Percentiles rank a stretch among this genome's conserved stretches.
These are phyloP conservation scores for Brenthis daphne DNA, from an alignment of 2,888 invertebrate genomes.

Conservation along the genomic window DNA sequence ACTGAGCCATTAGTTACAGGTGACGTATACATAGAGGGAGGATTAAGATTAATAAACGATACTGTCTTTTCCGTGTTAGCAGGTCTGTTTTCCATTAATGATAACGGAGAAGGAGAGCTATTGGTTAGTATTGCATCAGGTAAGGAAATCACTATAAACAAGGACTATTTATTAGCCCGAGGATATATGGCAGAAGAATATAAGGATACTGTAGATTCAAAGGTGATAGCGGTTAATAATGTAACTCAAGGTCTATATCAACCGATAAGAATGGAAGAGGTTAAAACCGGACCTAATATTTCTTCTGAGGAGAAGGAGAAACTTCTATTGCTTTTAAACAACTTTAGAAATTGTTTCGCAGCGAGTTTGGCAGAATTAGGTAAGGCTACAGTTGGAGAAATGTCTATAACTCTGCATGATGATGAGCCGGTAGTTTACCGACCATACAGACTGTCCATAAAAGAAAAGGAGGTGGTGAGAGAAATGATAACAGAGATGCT, in stretches of 20 bases:
- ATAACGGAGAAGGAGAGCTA: not conserved
- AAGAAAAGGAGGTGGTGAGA: too few relatives aligned
- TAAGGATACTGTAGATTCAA: not conserved
- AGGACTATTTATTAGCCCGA: not conserved
- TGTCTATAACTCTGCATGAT: conserved; percentile 30
- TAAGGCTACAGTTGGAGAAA: conserved; percentile 26
- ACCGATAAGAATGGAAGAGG: not conserved
- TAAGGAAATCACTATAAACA: not conserved
- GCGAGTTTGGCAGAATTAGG: conserved; percentile 25
- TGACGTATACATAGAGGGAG: conserved; percentile 5
- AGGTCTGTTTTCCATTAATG: not conserved
- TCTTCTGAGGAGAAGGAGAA: conserved; percentile 3
- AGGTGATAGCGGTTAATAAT: not conserved
- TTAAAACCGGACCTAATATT: conserved; percentile 3
- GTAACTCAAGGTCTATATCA: not conserved
- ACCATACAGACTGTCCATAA: too few relatives aligned
- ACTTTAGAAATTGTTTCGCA: conserved; percentile 33
- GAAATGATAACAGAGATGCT: too few relatives aligned
- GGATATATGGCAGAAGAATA: not conserved
- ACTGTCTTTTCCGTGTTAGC: not conserved
- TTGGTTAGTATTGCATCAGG: not conserved
- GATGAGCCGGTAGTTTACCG: conserved; percentile 22
- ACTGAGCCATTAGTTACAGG: not conserved
- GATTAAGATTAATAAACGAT: not conserved
- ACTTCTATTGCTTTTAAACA: conserved; percentile 14